Conservation (phyloP, 1,140 invertebrate species). For the Scaptodrosophila lebanonensis region DNA sequence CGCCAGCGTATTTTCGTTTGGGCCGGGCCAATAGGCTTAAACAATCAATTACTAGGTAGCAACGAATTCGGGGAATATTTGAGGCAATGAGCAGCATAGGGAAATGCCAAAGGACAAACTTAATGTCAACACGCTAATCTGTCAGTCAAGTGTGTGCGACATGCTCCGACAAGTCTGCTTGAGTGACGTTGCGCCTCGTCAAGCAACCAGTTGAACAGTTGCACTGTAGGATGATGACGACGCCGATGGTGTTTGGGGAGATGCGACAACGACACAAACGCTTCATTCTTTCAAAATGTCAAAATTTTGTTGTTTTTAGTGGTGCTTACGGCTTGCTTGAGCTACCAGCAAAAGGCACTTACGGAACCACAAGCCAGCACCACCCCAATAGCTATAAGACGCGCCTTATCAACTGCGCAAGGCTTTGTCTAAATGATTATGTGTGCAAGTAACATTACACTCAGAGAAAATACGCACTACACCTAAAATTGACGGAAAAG, state of each 20-base stretch:
- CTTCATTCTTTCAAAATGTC: constrained; percentile 57
- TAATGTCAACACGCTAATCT: constrained; percentile 67
- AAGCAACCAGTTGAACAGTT: constrained; percentile 32
- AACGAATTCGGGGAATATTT: too few relatives aligned
- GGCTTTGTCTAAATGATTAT: constrained; percentile 71
- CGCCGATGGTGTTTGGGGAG: constrained; percentile 21
- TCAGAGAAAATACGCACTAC: too few relatives aligned
- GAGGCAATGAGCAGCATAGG: background rate
- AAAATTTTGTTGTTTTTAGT: constrained; percentile 60
- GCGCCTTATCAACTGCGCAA: constrained; percentile 70
- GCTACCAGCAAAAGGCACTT: constrained; percentile 12
- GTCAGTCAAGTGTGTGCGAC: constrained; percentile 36
- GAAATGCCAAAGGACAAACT: constrained; percentile 31
- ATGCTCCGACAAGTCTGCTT: background rate
- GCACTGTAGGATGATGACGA: constrained; percentile 8
- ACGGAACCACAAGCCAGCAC: constrained; percentile 1
- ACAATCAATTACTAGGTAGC: constrained; percentile 17
- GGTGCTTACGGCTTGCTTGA: constrained; percentile 52
- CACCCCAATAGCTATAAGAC: constrained; percentile 5
- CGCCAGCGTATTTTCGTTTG: constrained; percentile 26
- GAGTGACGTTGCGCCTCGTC: constrained; percentile 29
- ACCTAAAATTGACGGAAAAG: too few relatives aligned
- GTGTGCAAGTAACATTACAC: too few relatives aligned
- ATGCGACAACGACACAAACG: constrained; percentile 38
- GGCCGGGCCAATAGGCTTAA: constrained; percentile 37